Base-by-base conservation (phyloP, 2,888 invertebrate species). In the Electrophaes corylata region DNA sequence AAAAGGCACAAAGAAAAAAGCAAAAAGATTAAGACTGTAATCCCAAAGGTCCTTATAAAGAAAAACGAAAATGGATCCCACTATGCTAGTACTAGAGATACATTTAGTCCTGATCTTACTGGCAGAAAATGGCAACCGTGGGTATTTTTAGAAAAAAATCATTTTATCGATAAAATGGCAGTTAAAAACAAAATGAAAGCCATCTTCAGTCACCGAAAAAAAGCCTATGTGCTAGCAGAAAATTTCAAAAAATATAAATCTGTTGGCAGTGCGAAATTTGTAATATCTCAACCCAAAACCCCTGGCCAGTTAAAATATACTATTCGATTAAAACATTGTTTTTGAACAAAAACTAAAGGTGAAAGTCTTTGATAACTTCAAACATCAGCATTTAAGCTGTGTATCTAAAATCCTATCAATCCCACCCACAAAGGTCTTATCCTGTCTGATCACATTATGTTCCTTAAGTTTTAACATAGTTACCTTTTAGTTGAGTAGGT, bases 41-140 rank as follows among this genome's bases (percentile, higher is more conserved):
- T 92, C 64, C 92, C 92, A 57, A 92, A 92, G 76, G 88, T 92
- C 70, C 83, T 92, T 33, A 92, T 92, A 64, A 92, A 92, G 70
- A 92, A 92, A 79, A 84, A 75, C 60, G 75, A 79, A 67, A 84
- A 88, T 66, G 92, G 92, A 41, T 88, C 91, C 26, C 92, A 92
- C 70, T 92, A 92, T 67, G 83, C 92, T 26, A 92, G 91, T 68
- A 83, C 82, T 57, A 81, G 78, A 62, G 68, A 81, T 44, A 67
- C 72, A 33, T 86, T 75, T 56, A 88, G 89, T 69, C 92, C 92
- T 16, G 92, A 92, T 64, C 72, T 92, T 63, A 91, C 92, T 1
- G 92, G 92, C 4, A 83, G 87, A 57, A 92, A 91, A 67, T 92
- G 92, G 92, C 92, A 92, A 72, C 92, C 92, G 0, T 91, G 90